Evolutionary conservation across 1,140 invertebrate genomes (phyloP).

Genomic region (Cheumatopsyche charites): DNA sequence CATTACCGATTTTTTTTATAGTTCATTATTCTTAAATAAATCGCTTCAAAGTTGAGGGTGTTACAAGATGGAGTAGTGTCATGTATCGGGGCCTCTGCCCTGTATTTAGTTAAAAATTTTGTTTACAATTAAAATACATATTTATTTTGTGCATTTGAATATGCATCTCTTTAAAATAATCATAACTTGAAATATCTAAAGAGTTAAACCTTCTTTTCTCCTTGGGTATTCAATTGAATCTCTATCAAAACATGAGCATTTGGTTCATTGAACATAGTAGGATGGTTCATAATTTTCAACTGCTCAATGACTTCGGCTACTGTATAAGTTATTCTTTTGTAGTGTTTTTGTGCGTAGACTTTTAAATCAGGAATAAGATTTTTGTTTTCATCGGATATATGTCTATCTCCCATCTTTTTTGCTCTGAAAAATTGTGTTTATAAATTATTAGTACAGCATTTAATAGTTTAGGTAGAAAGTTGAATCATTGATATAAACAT

Average conservation of each 20-base stretch:
- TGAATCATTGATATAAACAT: too few species aligned
- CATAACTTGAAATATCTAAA: background rate
- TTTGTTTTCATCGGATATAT: conserved; percentile 58
- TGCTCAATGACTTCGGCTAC: conserved; percentile 75
- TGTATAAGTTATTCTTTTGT: conserved; percentile 64
- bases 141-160: too few species aligned
- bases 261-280: conserved; percentile 74
- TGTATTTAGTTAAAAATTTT: too few species aligned
- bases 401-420: conserved; percentile 52
- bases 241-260: conserved; percentile 68
- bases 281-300: conserved; percentile 77
- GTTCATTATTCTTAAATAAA: too few species aligned
- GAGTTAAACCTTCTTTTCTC: conserved; percentile 58
- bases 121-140: too few species aligned
- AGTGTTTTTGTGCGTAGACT: conserved; percentile 64
- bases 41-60: too few species aligned
- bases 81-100: too few species aligned
- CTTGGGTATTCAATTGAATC: conserved; percentile 77
- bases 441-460: too few species aligned
- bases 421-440: background rate
- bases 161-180: too few species aligned
- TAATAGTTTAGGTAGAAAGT: too few species aligned
- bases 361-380: conserved; percentile 56
- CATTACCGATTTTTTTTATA: too few species aligned
- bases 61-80: too few species aligned